Conservation (phyloP, 64 coral and sea anemone genomes). For the Porites lutea region DNA sequence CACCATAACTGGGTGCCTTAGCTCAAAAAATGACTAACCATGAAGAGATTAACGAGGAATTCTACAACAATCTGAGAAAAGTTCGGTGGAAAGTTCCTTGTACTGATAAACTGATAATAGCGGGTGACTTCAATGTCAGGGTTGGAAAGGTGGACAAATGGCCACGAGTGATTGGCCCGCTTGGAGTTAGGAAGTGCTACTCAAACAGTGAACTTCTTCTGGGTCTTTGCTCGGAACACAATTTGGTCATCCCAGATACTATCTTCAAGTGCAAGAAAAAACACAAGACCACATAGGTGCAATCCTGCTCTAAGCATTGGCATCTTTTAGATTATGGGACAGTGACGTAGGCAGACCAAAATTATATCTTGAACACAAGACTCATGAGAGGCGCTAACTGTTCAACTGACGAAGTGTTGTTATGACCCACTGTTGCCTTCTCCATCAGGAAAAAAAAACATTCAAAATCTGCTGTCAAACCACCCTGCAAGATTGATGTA, state of each 20-base stretch:
- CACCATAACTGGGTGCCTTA: neutral
- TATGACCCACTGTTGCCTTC: no score
- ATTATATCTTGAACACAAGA: no score
- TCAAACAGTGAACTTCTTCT: slow-evolving; percentile 22
- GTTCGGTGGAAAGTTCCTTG: neutral
- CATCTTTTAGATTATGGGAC: no score
- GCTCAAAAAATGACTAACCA: slow-evolving; percentile 27
- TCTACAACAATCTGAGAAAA: neutral
- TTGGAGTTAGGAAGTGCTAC: slow-evolving; percentile 45
- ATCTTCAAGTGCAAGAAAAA: no score
- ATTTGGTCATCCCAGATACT: slow-evolving; percentile 27
- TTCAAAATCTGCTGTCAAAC: no score
- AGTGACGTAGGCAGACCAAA: no score
- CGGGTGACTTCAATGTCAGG: neutral
- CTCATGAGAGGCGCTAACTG: no score
- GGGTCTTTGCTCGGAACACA: slow-evolving; percentile 26
- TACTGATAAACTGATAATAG: no score
- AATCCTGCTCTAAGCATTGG: no score
- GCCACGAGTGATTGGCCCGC: neutral
- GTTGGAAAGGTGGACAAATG: slow-evolving; percentile 43
- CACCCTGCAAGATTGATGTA: no score
- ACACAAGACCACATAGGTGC: neutral
- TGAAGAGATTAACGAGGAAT: slow-evolving; percentile 23
- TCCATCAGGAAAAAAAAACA: neutral
- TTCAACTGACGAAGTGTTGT: no score